Evolutionary conservation across 2,797 vertebrate genomes (phyloP).

Genomic region (Borostomias antarcticus): DNA sequence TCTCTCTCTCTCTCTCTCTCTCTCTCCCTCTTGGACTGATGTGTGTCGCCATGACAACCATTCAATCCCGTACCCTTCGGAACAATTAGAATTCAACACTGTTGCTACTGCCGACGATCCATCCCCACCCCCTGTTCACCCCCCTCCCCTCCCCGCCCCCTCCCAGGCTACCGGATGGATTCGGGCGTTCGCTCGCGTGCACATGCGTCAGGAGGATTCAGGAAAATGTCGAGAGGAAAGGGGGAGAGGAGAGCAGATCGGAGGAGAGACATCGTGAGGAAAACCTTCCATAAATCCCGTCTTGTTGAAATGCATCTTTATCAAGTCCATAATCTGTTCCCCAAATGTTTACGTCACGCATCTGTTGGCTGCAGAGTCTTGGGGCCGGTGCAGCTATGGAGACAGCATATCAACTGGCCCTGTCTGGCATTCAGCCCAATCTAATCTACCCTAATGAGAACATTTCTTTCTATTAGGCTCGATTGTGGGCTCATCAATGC

Average conservation of each 20-base stretch:
- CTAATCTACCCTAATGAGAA: constrained; percentile 53
- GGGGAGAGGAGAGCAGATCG: not conserved
- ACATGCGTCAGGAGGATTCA: constrained; percentile 16
- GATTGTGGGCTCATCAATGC: constrained; percentile 52
- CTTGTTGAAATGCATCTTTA: constrained; percentile 19
- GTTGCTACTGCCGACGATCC: constrained; percentile 58
- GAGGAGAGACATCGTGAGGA: constrained; percentile 11
- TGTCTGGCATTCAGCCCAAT: constrained; percentile 30
- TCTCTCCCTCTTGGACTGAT: constrained; percentile 31
- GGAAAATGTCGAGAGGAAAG: not conserved
- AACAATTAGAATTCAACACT: constrained; percentile 80
- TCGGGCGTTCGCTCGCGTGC: constrained; percentile 14
- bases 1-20: not conserved
- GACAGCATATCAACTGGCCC: constrained; percentile 28
- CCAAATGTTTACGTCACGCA: constrained; percentile 10
- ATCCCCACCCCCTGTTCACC: constrained; percentile 48
- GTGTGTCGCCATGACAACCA: constrained; percentile 77
- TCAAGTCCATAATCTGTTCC: not conserved
- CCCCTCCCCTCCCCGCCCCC: no score
- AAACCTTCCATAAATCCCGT: constrained; percentile 23
- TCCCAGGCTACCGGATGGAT: constrained; percentile 37
- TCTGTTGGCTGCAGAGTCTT: constrained; percentile 19
- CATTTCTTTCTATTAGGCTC: constrained; percentile 42
- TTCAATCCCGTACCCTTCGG: constrained; percentile 74
- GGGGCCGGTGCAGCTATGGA: constrained; percentile 15